Evolutionary conservation across 2,797 vertebrate species (phyloP), one percentile per base, ranked within the genome.

Genomic region (Pangasius larnaudii): DNA sequence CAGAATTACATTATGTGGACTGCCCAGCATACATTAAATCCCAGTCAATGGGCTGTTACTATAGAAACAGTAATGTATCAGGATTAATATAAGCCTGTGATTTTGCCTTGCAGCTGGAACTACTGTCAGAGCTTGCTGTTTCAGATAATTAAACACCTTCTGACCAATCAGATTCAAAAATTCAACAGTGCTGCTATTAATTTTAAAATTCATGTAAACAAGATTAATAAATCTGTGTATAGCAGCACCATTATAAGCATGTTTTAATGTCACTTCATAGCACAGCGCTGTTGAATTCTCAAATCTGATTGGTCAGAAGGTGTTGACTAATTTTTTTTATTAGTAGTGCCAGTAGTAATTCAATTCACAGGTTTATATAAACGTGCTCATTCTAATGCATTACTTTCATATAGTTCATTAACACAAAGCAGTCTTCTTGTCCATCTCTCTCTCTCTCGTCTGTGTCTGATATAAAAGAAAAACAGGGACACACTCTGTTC

Each of bases 401-500:
- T n/a, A 51, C 74, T 72, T 72, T 74, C 11, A 74, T 13, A 27
- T 14, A 46, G 42, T 14, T 27, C 39, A 77, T 46, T 51, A 51
- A 77, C 27, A 77, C 24, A 77, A 51, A 58, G 18, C 87, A 91
- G 87, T 13, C 10, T 49, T 77, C 83, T 82, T 90, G 42, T 78
- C 56, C 86, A 69, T 89, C 71, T 89, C 89, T 81, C 42, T 89
- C 85, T 85, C 85, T 74, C 33, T 63, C 75, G 82, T 46, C 75
- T 36, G 5, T 36, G 5, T 69, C 1, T 5, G n/a, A 59, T 33
- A 27, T n/a, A 16, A 36, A 67, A 49, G 91, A 92, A 83, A 91
- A 80, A 84, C 79, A 87, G 88, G 85, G 87, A 87, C 69, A 78
- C 91, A 85, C 67, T 89, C 89, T 89, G 84, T 84, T 85, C 89